phyloP scores from a whole-genome alignment of 2,113 vertebrate species.

The Aptenodytes patagonicus region DNA sequence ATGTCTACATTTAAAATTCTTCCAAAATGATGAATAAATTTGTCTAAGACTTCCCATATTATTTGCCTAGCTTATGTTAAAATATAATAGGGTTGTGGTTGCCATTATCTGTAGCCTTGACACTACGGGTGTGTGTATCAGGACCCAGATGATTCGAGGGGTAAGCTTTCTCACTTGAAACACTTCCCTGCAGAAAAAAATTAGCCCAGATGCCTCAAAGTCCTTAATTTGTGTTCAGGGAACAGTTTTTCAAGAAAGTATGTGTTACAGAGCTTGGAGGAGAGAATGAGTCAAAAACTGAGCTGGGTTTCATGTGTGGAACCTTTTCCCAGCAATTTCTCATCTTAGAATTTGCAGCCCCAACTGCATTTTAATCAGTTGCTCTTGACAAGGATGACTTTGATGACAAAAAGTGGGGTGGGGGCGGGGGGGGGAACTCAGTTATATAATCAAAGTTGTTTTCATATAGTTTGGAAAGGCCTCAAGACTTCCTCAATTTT shows the following conservation, averaged over 20 bases:
- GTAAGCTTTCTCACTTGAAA: neutral
- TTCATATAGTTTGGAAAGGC: neutral
- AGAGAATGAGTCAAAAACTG: neutral
- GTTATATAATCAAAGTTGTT: neutral
- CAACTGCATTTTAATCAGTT: neutral
- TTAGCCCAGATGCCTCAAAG: neutral
- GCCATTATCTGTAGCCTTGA: neutral
- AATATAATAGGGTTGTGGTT: neutral
- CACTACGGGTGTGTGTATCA: neutral
- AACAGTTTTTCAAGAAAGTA: neutral
- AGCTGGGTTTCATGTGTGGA: neutral
- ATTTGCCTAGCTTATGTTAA: neutral
- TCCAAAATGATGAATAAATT: neutral
- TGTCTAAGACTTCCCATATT: neutral
- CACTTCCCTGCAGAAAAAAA: neutral
- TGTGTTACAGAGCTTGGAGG: neutral
- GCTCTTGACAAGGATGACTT: neutral
- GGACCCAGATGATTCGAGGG: neutral
- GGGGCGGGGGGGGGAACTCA: neutral
- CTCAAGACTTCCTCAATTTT: neutral
- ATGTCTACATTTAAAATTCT: neutral
- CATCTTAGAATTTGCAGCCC: neutral
- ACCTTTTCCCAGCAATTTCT: neutral
- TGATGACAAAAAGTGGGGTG: neutral
- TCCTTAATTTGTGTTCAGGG: neutral